Evolutionary conservation across 2,797 vertebrate species (phyloP).

Genomic region (Loris lydekkerianus): DNA sequence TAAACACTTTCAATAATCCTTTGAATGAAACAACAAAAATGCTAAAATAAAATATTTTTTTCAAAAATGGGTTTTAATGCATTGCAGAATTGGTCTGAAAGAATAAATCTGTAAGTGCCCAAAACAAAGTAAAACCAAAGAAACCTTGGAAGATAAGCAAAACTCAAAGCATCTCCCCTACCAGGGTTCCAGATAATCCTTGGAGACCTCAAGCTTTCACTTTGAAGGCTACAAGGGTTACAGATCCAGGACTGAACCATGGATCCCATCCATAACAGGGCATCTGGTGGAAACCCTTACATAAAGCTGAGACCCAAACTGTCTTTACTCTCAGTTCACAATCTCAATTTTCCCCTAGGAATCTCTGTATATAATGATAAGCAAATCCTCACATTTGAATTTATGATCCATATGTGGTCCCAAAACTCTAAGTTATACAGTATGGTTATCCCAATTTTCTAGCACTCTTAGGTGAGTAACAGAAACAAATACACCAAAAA

Average conservation of each 20-base stretch:
- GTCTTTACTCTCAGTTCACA: neutral
- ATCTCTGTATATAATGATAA: neutral
- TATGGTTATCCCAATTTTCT: neutral
- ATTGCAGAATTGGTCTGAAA: neutral
- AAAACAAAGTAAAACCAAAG: neutral
- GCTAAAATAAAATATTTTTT: conserved; percentile 21
- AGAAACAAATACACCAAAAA: neutral
- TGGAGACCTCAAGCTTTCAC: neutral
- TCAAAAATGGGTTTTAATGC: conserved; percentile 27
- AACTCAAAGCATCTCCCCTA: neutral
- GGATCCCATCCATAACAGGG: too few relatives aligned
- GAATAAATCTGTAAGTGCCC: neutral
- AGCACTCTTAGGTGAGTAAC: neutral
- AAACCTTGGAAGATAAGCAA: neutral
- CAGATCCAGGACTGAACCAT: neutral
- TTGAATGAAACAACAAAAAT: conserved; percentile 24
- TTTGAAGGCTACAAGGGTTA: neutral
- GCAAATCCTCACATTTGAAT: neutral
- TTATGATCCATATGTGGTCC: neutral
- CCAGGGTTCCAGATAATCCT: neutral
- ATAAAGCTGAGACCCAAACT: neutral
- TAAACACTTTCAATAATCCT: neutral
- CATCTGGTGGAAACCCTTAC: neutral
- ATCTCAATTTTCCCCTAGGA: neutral
- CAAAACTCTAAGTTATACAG: neutral